These are phyloP conservation scores for Caretta caretta DNA, from an alignment of 2,113 vertebrate genomes.

Conservation along the genomic window DNA sequence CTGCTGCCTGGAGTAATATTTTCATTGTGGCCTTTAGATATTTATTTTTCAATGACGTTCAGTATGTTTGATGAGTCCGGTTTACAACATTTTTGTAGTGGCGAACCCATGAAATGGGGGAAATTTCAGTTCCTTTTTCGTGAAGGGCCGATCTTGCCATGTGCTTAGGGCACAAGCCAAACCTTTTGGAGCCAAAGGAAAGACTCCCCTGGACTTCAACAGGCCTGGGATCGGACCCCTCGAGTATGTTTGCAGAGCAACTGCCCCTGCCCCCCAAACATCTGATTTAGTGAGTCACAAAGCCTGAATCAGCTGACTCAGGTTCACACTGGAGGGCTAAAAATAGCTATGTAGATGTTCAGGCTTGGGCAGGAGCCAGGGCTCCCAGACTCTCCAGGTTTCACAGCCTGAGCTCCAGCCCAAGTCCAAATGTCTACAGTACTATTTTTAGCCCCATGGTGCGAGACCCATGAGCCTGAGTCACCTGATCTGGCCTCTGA, in stretches of 20 bases:
- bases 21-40: not conserved
- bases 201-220: not conserved
- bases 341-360: not conserved
- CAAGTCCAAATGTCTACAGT: not conserved
- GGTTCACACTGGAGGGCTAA: not conserved
- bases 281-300: not conserved
- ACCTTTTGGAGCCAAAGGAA: not conserved
- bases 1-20: constrained; percentile 17
- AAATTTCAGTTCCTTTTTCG: not conserved
- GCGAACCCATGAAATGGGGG: constrained; percentile 2
- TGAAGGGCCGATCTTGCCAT: not conserved
- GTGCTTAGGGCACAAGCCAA: accelerated
- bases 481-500: not conserved
- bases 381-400: not conserved
- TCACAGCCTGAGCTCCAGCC: not conserved
- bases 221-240: not conserved
- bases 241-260: not conserved
- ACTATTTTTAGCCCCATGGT: not conserved
- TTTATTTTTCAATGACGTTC: constrained; percentile 16
- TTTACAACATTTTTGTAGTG: constrained; percentile 15
- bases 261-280: not conserved
- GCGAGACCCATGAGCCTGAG: not conserved
- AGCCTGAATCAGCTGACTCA: not conserved
- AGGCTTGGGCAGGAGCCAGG: not conserved
- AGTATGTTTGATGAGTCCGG: not conserved